These are phyloP conservation scores for Eueides isabella DNA, from an alignment of 1,140 invertebrate species.

Conservation along the genomic window DNA sequence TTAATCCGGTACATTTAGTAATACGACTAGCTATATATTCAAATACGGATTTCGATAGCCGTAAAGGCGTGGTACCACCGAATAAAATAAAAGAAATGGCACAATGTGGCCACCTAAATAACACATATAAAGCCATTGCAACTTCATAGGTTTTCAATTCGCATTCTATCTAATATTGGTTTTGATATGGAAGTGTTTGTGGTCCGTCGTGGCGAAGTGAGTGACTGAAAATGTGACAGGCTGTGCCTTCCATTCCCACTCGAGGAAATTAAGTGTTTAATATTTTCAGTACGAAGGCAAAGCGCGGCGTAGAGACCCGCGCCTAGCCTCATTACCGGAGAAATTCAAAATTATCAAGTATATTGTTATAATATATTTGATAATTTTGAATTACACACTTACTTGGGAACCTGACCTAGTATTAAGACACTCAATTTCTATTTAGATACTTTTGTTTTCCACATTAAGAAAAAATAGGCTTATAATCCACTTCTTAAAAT, in stretches of 20 bases:
- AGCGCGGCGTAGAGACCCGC: too few relatives aligned
- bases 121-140: conserved; percentile 34
- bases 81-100: conserved; percentile 43
- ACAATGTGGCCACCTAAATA: conserved; percentile 35
- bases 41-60: conserved; percentile 44
- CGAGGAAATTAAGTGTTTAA: too few relatives aligned
- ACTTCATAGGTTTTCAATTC: conserved; percentile 35
- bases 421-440: too few relatives aligned
- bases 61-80: conserved; percentile 38
- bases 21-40: conserved; percentile 46
- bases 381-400: too few relatives aligned
- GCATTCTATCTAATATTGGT: conserved; percentile 15
- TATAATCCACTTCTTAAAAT: not conserved
- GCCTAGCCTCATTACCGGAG: too few relatives aligned
- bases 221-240: too few relatives aligned
- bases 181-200: not conserved
- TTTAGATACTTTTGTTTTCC: too few relatives aligned
- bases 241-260: too few relatives aligned
- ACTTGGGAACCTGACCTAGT: too few relatives aligned
- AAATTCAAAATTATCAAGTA: conserved; percentile 2
- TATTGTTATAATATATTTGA: too few relatives aligned
- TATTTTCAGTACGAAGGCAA: too few relatives aligned
- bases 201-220: too few relatives aligned
- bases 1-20: conserved; percentile 25
- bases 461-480: not conserved